Base-by-base conservation (phyloP, 1,140 invertebrate species). In the Penaeus indicus region DNA sequence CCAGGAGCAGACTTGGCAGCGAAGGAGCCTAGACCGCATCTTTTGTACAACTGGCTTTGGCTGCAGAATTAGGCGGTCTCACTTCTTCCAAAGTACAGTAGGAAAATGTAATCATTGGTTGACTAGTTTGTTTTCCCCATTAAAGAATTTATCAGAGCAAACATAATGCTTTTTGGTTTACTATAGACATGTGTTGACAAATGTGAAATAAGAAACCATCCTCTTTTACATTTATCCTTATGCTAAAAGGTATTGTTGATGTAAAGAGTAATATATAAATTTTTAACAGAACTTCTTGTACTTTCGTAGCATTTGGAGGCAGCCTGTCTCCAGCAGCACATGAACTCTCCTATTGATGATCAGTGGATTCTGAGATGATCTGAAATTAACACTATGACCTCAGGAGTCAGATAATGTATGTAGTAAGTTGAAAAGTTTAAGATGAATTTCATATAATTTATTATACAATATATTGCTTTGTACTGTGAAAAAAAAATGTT, bases 41-140 rank as follows among this genome's bases (percentile, higher is more conserved):
- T 97, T 75, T 92, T 97, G n/a, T 97, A n/a, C 96, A 47, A 97
- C 97, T 18, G 96, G 96, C 96, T 62, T 92, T 97, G 88, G 96
- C 95, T 19, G 97, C 97, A 93, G 96, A 91, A 80, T 82, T 90
- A 79, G 91, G 90, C 89, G 89, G 89, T 38, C n/a, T 89, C 86
- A n/a, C 88, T 19, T 91, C 90, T 81, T 97, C 96, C 91, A 97
- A 4, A 97, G 96, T 86, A 96, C 95, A 3, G 92, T 93, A 69
- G 63, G 38, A 63, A 81, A 54, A 54, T 54, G 54, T 8, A 54
- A 54, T 85, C 22, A 67, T 42, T 67, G 78, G 84, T 60, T n/a
- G 32, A 69, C 32, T 88, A n/a, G 85, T 88, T 90, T n/a, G n/a
- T 54, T 25, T 32, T 63, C 3, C 62, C 63, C 38, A 79, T 2